A percentile compares a stretch with the other conserved stretches of the same genome.
These are phyloP conservation scores for Caenorhabditis doughertyi DNA, from an alignment of 2,888 invertebrate genomes.

Conservation along the genomic window DNA sequence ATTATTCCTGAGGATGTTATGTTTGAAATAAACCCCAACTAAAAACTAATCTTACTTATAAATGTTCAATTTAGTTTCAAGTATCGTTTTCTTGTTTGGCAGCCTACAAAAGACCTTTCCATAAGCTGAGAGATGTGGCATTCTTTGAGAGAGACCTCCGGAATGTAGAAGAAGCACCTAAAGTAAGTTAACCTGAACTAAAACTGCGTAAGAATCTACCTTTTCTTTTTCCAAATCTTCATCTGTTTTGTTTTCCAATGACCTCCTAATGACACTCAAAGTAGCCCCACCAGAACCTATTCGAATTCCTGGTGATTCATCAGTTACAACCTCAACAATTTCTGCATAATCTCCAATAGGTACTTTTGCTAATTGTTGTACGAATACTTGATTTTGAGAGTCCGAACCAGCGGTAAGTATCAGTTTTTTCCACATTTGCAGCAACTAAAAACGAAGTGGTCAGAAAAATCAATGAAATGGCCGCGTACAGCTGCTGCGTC, in stretches of 20 bases:
- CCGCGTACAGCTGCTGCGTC: constrained; percentile 10
- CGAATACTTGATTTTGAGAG: constrained; percentile 58
- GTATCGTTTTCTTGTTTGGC: constrained; percentile 77
- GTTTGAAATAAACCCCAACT: too few relatives aligned
- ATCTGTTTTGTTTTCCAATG: constrained; percentile 1
- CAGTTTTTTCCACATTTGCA: constrained; percentile 70
- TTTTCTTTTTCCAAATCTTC: neutral
- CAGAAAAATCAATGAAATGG: constrained; percentile 35
- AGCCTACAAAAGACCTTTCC: constrained; percentile 84
- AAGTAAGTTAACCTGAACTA: neutral
- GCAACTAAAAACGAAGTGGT: neutral
- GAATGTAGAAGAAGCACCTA: constrained; percentile 84
- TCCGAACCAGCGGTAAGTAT: constrained; percentile 68
- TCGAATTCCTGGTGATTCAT: constrained; percentile 37
- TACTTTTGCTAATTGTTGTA: constrained; percentile 19
- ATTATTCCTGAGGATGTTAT: constrained; percentile 72
- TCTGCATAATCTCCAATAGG: constrained; percentile 19
- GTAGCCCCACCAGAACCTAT: constrained; percentile 70
- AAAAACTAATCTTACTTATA: constrained; percentile 77
- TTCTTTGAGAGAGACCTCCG: constrained; percentile 84
- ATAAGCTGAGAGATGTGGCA: constrained; percentile 84
- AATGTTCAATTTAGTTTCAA: constrained; percentile 83
- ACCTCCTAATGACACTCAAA: constrained; percentile 42
- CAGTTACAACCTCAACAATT: constrained; percentile 42
- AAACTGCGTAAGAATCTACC: neutral